Evolutionary conservation across 2,888 invertebrate genomes (phyloP).

Genomic region (Capitulum mitella): DNA sequence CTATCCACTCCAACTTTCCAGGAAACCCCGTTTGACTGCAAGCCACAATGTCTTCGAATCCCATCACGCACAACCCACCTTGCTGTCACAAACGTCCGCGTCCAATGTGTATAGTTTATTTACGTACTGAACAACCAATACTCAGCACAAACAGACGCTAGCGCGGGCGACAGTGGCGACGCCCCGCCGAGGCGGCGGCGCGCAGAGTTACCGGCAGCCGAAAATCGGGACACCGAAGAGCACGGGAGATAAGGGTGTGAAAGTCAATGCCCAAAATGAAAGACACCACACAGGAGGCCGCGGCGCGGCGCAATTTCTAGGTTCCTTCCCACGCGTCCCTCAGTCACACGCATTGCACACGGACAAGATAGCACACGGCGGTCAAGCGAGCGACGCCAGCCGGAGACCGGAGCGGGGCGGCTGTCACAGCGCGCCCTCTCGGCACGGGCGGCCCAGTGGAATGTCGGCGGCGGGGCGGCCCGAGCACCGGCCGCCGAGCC

Average conservation of each 20-base stretch:
- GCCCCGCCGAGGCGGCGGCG: not conserved
- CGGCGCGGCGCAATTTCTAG: not conserved
- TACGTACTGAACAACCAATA: conserved; percentile 2
- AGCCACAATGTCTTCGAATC: no score
- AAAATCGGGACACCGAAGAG: not conserved
- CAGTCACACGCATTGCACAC: not conserved
- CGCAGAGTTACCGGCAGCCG: not conserved
- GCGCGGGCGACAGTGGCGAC: not conserved
- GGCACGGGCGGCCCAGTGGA: no score
- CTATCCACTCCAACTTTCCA: no score
- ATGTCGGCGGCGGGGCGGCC: no score
- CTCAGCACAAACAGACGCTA: not conserved
- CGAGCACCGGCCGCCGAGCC: no score
- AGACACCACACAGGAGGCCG: not conserved
- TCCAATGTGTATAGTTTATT: conserved; percentile 8
- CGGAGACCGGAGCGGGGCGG: no score
- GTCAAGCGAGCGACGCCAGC: not conserved
- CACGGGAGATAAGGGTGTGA: not conserved
- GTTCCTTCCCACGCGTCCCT: not conserved
- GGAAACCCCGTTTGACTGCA: no score
- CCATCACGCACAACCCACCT: no score
- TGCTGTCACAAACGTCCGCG: no score
- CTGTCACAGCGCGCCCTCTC: no score
- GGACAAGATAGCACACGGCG: not conserved
- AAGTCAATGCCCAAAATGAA: conserved; percentile 9